Evolutionary conservation across 2,113 vertebrate species (phyloP).

Genomic region (Mungos mungo): DNA sequence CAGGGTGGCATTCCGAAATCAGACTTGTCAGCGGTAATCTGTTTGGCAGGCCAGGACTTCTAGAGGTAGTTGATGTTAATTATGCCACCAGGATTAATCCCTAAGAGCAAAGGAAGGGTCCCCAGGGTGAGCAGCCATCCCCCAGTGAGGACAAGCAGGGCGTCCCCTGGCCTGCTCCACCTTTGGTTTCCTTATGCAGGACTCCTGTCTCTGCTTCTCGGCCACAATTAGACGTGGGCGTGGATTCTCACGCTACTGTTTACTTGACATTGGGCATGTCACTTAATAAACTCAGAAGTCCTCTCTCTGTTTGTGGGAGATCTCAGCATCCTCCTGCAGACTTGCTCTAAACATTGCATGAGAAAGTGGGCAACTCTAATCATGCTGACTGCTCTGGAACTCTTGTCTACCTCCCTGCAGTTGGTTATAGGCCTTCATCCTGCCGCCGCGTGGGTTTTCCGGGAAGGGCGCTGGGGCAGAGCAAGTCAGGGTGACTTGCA

Average conservation of each 20-base stretch:
- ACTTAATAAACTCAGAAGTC: not conserved
- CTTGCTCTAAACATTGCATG: not conserved
- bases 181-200: not conserved
- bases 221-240: not conserved
- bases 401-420: not conserved
- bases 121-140: no score
- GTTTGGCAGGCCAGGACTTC: not conserved
- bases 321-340: rapidly evolving
- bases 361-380: not conserved
- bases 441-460: not conserved
- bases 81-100: not conserved
- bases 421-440: not conserved
- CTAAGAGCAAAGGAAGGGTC: not conserved
- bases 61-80: not conserved
- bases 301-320: not conserved
- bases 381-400: no score
- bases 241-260: not conserved
- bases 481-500: not conserved
- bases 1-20: not conserved
- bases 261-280: not conserved
- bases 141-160: not conserved
- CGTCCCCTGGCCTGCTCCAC: not conserved
- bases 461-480: not conserved
- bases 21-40: not conserved
- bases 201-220: not conserved